These are phyloP conservation scores for Drosophila demipolita DNA, from an alignment of 2,888 invertebrate species.

Conservation along the genomic window DNA sequence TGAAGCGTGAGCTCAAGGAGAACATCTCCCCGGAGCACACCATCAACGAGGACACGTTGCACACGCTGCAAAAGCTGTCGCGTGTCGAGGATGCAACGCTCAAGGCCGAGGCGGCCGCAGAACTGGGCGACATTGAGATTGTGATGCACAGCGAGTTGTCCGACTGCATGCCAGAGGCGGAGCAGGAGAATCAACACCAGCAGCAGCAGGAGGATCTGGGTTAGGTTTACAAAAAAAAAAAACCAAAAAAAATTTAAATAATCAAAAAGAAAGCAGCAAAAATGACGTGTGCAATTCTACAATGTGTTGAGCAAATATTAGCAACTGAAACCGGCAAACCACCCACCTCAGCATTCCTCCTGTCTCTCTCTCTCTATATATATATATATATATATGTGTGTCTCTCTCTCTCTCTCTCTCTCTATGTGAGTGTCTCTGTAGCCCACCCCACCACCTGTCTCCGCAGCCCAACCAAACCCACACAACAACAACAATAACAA, in stretches of 20 bases:
- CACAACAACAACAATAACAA: constrained; percentile 4
- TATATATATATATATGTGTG: not conserved
- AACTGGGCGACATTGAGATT: constrained; percentile 69
- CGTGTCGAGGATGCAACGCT: constrained; percentile 56
- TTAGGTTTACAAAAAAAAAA: constrained; percentile 28
- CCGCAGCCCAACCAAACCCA: constrained; percentile 7
- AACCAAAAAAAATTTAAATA: not conserved
- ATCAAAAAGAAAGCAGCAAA: constrained; percentile 2
- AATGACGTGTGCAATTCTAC: constrained; percentile 62
- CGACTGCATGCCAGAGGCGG: constrained; percentile 57
- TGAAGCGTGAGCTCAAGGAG: constrained; percentile 87
- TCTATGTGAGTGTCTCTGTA: constrained; percentile 19
- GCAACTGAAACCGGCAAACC: constrained; percentile 33
- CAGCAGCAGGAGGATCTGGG: constrained; percentile 48
- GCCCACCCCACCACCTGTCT: constrained; percentile 40
- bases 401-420: not conserved
- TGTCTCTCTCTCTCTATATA: not conserved
- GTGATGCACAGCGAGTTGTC: constrained; percentile 69
- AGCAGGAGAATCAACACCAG: constrained; percentile 36
- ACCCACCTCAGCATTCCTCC: constrained; percentile 72
- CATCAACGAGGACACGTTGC: constrained; percentile 82
- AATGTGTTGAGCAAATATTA: constrained; percentile 47
- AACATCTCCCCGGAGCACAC: constrained; percentile 89
- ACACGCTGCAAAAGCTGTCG: constrained; percentile 78
- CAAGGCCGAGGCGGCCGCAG: constrained; percentile 53